Conservation (phyloP, 2,113 vertebrate genomes). For the Solenodon paradoxus region DNA sequence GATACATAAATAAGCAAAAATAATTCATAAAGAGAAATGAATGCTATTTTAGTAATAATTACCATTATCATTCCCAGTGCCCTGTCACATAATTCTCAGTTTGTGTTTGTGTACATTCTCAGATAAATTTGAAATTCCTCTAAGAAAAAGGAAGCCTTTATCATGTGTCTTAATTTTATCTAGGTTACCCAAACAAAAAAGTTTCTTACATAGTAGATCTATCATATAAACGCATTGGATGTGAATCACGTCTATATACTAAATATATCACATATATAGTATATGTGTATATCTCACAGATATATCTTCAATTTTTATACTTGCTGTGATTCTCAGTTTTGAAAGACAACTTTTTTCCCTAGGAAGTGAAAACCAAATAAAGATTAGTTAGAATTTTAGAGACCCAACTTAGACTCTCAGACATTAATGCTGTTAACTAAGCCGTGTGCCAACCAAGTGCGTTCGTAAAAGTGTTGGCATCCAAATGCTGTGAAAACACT, state of each 20-base stretch:
- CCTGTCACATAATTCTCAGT: neutral
- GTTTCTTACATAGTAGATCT: too few species aligned
- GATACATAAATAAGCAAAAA: neutral
- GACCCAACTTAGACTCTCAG: neutral
- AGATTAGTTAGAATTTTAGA: neutral
- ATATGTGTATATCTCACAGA: neutral
- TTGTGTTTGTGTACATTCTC: neutral
- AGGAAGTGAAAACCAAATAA: neutral
- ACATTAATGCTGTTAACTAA: neutral
- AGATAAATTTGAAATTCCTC: neutral
- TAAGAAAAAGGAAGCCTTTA: neutral
- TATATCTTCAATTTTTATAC: neutral
- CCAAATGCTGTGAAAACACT: neutral
- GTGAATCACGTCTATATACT: neutral
- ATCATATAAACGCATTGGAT: too few species aligned
- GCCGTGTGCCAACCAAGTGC: neutral
- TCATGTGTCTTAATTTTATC: slow-evolving; percentile 5
- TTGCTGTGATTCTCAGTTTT: neutral
- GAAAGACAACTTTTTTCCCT: neutral
- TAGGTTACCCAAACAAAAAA: neutral
- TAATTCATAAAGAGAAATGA: neutral
- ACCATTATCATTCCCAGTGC: neutral
- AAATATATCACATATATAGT: neutral
- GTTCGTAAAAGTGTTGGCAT: neutral
- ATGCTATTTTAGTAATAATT: neutral